A percentile compares a stretch with the other conserved stretches of the same genome.
These are phyloP conservation scores for Schizotus pectinicornis DNA, from an alignment of 2,888 invertebrate species.

Conservation along the genomic window DNA sequence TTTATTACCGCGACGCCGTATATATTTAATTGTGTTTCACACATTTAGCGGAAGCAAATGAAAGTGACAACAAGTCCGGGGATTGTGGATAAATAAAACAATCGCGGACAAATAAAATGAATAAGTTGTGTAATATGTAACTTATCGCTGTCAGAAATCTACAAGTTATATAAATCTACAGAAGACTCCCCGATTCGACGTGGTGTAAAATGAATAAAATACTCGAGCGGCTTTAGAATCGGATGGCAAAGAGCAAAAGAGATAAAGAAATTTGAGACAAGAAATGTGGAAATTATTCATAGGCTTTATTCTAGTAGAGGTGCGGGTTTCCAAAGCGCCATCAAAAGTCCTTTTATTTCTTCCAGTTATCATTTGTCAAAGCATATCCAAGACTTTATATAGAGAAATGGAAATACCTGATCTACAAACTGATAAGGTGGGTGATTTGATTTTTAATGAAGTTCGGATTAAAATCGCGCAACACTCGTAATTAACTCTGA, in stretches of 20 bases:
- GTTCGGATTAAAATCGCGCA: conserved; percentile 5
- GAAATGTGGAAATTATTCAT: conserved; percentile 58
- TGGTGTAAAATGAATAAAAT: conserved; percentile 54
- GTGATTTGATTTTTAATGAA: conserved; percentile 4
- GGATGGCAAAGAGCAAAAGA: conserved; percentile 49
- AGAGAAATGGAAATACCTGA: conserved; percentile 14
- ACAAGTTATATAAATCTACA: conserved; percentile 34
- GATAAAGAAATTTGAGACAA: conserved; percentile 56
- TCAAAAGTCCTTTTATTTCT: conserved; percentile 54
- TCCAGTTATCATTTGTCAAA: conserved; percentile 56
- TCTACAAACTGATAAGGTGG: neutral
- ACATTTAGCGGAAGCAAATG: neutral
- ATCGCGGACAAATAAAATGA: conserved; percentile 17
- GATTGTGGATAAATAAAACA: neutral
- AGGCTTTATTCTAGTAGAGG: conserved; percentile 54
- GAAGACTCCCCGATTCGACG: conserved; percentile 39
- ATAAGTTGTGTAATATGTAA: conserved; percentile 26
- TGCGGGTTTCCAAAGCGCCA: conserved; percentile 51
- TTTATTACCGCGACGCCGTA: neutral
- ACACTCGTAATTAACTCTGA: neutral
- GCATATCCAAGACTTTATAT: conserved; percentile 31
- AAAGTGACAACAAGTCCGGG: conserved; percentile 1
- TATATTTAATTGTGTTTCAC: neutral
- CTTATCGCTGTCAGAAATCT: conserved; percentile 36
- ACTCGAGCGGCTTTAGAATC: conserved; percentile 48